Base-by-base conservation (phyloP, 2,113 vertebrate genomes). In the Camelus dromedarius region DNA sequence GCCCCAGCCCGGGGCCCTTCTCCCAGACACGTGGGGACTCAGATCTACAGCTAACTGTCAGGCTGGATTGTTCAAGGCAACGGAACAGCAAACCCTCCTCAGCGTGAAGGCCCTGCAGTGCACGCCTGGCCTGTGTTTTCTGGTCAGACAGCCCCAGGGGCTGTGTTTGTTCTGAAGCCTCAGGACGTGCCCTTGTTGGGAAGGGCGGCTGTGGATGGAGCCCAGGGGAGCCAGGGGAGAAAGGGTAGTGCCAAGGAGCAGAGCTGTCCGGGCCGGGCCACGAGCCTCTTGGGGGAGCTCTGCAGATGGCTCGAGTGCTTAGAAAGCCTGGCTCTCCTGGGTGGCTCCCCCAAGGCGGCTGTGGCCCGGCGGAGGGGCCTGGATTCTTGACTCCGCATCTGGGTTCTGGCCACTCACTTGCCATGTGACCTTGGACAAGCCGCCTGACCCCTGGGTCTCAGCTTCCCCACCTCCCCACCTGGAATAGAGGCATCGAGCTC, bases 161-260 rank as follows among this genome's bases (percentile, higher is more conserved):
- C 14, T 30, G 26, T 19, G 35, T 48, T 35, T 91, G 70, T 19
- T 76, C 89, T 46, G 20, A 38, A 76, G 16, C 16, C n/a, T 42
- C 89, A 48, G 42, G 38, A 32, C 26, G 5, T 2, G 1, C 14
- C 35, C 62, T 83, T 22, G 12, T 73, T 58, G 10, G 8, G 35
- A 12, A 6, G n/a, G 1, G 1, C 28, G 5, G 28, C 3, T 19
- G 35, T 8, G 22, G 24, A 3, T 1, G 5, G 19, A 4, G 19
- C 16, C 38, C 38, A 42, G 50, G 58, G 24, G 70, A 16, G 42
- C 11, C 38, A 5, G 30, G 64, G 3, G 8, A 30, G 67, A 38
- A 26, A 22, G 16, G 38, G 38, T 35, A 56, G n/a, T 2, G 1
- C 12, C 13, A 4, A 79, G n/a, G 32, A 79, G n/a, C 52, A 79